phyloP scores from a whole-genome alignment of 2,888 invertebrate genomes.

The Cacoxenus indagator region DNA sequence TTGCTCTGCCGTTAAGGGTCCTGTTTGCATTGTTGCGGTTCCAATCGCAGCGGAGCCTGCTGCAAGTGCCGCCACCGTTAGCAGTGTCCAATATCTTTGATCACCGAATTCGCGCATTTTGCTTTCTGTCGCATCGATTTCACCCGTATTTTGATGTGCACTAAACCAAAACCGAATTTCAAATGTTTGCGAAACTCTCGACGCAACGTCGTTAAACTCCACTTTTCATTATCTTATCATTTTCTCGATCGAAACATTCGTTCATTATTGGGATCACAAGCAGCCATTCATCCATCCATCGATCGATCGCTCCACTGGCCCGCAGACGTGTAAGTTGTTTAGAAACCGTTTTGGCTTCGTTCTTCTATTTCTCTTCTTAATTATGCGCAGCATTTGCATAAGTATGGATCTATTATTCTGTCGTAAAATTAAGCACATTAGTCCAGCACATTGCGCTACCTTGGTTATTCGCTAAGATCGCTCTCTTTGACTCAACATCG shows the following conservation, averaged over 20 bases:
- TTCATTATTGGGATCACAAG: neutral
- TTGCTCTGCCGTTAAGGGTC: slow-evolving; percentile 71
- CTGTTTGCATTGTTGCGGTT: neutral
- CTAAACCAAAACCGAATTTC: neutral
- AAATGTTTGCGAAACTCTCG: slow-evolving; percentile 21
- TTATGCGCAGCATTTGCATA: slow-evolving; percentile 38
- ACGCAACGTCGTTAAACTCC: neutral
- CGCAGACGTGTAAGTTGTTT: no score
- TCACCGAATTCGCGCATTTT: neutral
- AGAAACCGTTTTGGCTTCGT: neutral
- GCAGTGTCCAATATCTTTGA: neutral
- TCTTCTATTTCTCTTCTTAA: neutral
- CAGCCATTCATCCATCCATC: no score
- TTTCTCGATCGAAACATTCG: neutral
- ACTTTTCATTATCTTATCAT: neutral
- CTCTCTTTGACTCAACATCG: no score
- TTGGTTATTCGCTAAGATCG: no score
- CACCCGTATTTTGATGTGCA: neutral
- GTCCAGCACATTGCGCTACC: neutral
- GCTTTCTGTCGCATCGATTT: neutral
- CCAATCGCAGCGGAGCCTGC: neutral
- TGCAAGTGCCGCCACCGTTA: neutral
- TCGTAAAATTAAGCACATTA: neutral
- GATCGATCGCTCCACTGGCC: no score
- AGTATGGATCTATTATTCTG: slow-evolving; percentile 13